Percentiles rank a stretch among this genome's conserved stretches.
phyloP scores from a whole-genome alignment of 1,140 invertebrate species.

The Stenopsyche tienmushanensis region DNA sequence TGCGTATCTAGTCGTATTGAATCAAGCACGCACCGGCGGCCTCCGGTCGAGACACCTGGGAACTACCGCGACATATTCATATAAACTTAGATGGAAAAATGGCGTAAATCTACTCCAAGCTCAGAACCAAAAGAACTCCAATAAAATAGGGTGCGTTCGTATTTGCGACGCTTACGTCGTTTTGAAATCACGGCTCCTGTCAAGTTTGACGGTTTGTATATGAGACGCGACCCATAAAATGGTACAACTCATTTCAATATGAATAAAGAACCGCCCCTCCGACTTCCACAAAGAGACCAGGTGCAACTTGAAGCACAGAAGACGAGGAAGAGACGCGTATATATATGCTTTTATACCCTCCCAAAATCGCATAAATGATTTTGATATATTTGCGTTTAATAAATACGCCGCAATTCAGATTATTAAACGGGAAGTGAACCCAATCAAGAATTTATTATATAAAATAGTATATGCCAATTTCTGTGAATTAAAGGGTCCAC shows the following conservation, averaged over 20 bases:
- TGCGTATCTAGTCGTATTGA: slow-evolving; percentile 6
- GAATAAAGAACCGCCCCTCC: slow-evolving; percentile 36
- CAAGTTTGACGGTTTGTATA: slow-evolving; percentile 11
- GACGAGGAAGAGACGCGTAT: too few species aligned
- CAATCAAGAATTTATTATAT: too few species aligned
- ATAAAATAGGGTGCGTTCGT: background rate
- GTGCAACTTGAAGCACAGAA: slow-evolving; percentile 28
- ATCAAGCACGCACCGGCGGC: background rate
- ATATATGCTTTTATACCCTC: too few species aligned
- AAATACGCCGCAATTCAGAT: too few species aligned
- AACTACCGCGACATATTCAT: slow-evolving; percentile 17
- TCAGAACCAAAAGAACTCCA: background rate
- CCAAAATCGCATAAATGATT: too few species aligned
- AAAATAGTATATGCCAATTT: too few species aligned
- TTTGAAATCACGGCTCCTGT: background rate
- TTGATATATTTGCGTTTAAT: too few species aligned
- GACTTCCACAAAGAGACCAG: slow-evolving; percentile 32
- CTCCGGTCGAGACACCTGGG: slow-evolving; percentile 22
- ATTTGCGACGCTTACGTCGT: slow-evolving; percentile 8
- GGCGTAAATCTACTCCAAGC: background rate
- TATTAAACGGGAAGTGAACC: too few species aligned
- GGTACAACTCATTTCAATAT: slow-evolving; percentile 41
- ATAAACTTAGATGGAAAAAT: slow-evolving; percentile 3
- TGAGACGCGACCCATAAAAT: slow-evolving; percentile 38
- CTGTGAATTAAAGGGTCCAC: too few species aligned